Evolutionary conservation across 2,113 vertebrate species (phyloP), one percentile per base, ranked within the genome.

Genomic region (Scatophagus argus): DNA sequence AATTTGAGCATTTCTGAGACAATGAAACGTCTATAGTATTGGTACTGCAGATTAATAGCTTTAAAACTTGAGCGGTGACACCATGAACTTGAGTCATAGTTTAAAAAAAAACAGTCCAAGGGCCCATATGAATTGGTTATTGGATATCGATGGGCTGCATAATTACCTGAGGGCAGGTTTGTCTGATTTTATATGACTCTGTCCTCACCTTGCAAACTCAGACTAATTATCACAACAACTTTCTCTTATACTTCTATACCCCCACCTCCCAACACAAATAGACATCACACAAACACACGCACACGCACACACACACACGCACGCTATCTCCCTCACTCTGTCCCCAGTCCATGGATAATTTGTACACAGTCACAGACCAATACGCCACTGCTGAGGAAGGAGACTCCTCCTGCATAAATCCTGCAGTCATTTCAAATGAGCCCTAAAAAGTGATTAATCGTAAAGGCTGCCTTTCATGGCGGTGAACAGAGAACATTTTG

Each of bases 401-500:
- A 60, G 69, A 73, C 76, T 63, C 62, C 23, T 73, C 62, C 23
- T 73, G 55, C 80, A 84, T 83, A 85, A 88, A 91, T 87, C 75
- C 83, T 82, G 77, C 62, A 88, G 84, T 87, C 85, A 73, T 82
- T 93, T 85, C 63, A 90, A 92, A 93, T 89, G 70, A 91, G 68
- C 80, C 85, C 88, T 88, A 83, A 85, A 89, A 77, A 70, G 77
- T 31, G 8, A 90, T 79, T 82, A 76, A 92, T 84, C 59, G 61
- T 63, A 87, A 89, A 88, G 17, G 60, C 59, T 61, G 79, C 74
- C 75, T 88, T 91, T 85, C 62, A 73, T 66, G 61, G 73, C 17
- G n/a, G 29, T 59, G 14, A 86, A 70, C 7, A 62, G 55, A 79
- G 16, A 55, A 62, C 23, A 52, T 49, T 54, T 23, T 58, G 21